These are phyloP conservation scores for Enteromius thamalakanensis DNA, from an alignment of 2,797 vertebrate genomes.

Conservation along the genomic window DNA sequence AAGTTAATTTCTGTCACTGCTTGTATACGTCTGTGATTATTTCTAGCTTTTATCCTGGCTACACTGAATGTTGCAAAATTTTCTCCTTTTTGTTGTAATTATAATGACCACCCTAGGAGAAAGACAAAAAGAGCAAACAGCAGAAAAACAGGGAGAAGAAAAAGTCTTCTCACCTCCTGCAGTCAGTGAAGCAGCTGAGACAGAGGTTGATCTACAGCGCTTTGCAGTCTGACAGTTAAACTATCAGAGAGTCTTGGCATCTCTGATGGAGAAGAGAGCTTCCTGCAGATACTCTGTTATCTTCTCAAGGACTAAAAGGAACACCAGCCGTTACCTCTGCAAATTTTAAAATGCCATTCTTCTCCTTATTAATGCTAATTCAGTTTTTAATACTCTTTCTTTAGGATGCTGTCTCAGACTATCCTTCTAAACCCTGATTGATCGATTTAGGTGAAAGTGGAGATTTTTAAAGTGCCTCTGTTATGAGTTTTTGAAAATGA, in stretches of 20 bases:
- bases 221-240: not conserved
- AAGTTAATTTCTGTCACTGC: not conserved
- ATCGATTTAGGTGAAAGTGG: not conserved
- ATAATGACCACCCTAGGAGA: not conserved
- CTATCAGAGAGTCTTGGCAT: not conserved
- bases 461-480: not conserved
- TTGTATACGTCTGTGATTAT: not conserved
- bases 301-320: not conserved
- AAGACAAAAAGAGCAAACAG: constrained; percentile 30
- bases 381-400: not conserved
- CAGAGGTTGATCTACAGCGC: not conserved
- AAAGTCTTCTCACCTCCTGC: not conserved
- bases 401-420: not conserved
- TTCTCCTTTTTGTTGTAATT: not conserved
- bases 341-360: not conserved
- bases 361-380: not conserved
- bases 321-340: not conserved
- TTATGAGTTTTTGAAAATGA: too few species aligned
- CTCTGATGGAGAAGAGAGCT: not conserved
- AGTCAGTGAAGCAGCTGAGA: not conserved
- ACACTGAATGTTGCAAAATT: not conserved
- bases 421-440: not conserved
- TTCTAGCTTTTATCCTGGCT: not conserved
- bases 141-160: constrained; percentile 12
- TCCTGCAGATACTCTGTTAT: not conserved